These are phyloP conservation scores for Decapterus maruadsi DNA, from an alignment of 2,797 vertebrate genomes.

Conservation along the genomic window DNA sequence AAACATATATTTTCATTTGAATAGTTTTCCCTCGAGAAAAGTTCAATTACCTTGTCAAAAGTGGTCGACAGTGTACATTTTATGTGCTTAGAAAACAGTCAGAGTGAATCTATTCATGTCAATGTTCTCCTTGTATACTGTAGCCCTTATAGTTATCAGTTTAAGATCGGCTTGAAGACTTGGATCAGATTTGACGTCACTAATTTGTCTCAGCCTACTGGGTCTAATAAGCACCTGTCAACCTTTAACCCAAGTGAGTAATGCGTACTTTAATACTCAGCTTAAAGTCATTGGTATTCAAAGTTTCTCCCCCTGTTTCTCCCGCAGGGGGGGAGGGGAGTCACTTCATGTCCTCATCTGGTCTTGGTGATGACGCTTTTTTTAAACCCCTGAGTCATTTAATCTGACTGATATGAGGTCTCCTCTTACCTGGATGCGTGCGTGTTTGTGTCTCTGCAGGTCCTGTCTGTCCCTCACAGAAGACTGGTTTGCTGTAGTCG, in stretches of 20 bases:
- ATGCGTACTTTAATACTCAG: neutral
- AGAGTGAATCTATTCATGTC: neutral
- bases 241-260: constrained; percentile 9
- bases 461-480: constrained; percentile 96
- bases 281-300: constrained; percentile 13
- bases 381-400: constrained; percentile 3
- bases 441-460: constrained; percentile 79
- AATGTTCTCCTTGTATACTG: constrained; percentile 1
- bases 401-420: neutral
- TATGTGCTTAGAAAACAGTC: neutral
- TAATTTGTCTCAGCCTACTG: constrained; percentile 13
- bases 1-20: no score
- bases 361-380: neutral
- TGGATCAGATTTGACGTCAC: constrained; percentile 1
- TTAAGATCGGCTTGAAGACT: neutral
- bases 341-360: neutral
- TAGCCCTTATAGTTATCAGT: constrained; percentile 11
- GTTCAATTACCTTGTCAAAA: no score
- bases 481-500: constrained; percentile 98
- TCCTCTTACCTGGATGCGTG: neutral
- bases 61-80: neutral
- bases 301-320: neutral
- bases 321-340: neutral
- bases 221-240: neutral
- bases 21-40: no score